phyloP scores from a whole-genome alignment of 2,113 vertebrate genomes.

The Pseudopodoces humilis region DNA sequence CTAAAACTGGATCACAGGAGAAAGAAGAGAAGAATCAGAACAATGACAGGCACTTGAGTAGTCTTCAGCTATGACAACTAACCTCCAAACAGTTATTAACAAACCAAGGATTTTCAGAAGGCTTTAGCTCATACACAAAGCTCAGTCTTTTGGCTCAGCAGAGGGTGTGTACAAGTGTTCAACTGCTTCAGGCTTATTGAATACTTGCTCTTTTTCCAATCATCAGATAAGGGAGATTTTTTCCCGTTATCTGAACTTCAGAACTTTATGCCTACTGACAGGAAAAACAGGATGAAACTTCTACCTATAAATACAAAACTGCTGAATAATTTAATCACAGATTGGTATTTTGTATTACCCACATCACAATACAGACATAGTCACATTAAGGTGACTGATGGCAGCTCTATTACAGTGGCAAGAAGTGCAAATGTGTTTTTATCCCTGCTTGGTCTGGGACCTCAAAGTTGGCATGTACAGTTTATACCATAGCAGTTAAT shows the following conservation, averaged over 20 bases:
- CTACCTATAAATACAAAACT: neutral
- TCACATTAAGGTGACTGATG: neutral
- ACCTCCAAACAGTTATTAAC: neutral
- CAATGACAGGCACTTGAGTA: neutral
- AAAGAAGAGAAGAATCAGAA: neutral
- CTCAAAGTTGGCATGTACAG: neutral
- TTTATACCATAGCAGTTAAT: neutral
- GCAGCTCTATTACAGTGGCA: neutral
- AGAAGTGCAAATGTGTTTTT: neutral
- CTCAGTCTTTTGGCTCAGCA: neutral
- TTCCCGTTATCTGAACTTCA: neutral
- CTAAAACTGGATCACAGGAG: neutral
- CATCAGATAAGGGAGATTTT: neutral
- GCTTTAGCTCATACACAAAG: neutral
- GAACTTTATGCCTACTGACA: neutral
- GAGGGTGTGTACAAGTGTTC: neutral
- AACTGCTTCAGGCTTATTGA: neutral
- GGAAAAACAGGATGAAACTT: neutral
- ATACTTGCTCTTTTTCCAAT: neutral
- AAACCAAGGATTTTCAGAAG: neutral
- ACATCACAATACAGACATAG: neutral
- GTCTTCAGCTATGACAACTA: neutral
- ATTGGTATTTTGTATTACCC: neutral
- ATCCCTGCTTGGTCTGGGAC: neutral
- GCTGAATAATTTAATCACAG: neutral